Evolutionary conservation across 2,113 vertebrate genomes (phyloP).

Genomic region (Budorcas taxicolor): DNA sequence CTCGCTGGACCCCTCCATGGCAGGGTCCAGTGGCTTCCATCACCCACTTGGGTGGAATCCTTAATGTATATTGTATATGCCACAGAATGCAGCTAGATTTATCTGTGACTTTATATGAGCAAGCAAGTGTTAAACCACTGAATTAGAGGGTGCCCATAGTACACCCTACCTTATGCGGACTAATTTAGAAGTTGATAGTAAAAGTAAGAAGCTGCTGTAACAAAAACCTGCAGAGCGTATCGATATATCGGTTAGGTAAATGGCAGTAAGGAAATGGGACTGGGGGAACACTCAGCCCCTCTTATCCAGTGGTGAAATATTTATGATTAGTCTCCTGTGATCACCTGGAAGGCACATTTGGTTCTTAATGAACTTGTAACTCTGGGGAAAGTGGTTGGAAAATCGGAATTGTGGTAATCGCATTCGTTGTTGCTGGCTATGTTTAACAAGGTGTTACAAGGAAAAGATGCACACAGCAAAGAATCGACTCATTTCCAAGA

Average conservation of each 20-base stretch:
- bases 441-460: not conserved
- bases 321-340: fast-evolving
- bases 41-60: not conserved
- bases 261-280: too few relatives aligned
- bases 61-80: not conserved
- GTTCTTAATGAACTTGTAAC: not conserved
- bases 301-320: too few relatives aligned
- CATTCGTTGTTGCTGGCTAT: not conserved
- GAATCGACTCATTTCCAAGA: not conserved
- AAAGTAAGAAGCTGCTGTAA: not conserved
- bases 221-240: fast-evolving
- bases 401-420: fast-evolving
- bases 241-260: fast-evolving
- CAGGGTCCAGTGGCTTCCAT: not conserved
- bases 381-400: not conserved
- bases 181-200: not conserved
- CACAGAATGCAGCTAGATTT: not conserved
- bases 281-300: too few relatives aligned
- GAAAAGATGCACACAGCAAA: not conserved
- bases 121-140: not conserved
- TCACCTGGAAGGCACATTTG: not conserved
- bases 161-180: not conserved
- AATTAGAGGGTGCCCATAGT: too few relatives aligned
- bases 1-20: not conserved
- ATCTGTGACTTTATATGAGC: too few relatives aligned